Base-by-base conservation (phyloP, 2,888 invertebrate genomes). In the Amphimallon solstitiale region DNA sequence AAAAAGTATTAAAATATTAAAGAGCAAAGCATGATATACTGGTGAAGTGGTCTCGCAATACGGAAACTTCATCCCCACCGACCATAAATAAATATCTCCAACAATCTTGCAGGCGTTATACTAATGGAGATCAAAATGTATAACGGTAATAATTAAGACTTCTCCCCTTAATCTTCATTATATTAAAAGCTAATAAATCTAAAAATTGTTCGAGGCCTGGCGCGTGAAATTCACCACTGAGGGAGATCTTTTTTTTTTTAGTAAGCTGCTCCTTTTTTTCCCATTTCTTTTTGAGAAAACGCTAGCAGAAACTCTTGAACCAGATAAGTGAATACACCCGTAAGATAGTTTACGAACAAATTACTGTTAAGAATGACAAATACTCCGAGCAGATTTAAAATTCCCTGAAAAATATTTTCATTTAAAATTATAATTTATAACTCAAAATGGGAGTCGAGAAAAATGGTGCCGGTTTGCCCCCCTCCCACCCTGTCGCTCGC, bases 151-250 rank as follows among this genome's bases (percentile, higher is more conserved):
- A 62, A 66, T 66, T 66, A 66, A 66, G 62, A 63, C 49, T 34
- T 66, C 14, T 48, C 46, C 52, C 54, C 67, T 70, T 70, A 68
- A 67, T 70, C 71, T 71, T 70, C 70, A 70, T 72, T 71, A 71
- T 68, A 72, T 70, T 69, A 72, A 72, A 72, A 67, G 68, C 52
- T 63, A 62, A 56, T 72, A 68, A 71, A 66, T 66, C 54, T 52
- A 19, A 63, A 68, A 68, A 67, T 35, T 67, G 59, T 43, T 48
- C 63, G 48, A 19, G 15, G 45, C 17, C 19, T 40, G 10, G 10
- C 45, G 17, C 7, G 45, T 45, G 40, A 21, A 29, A 35, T 35
- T 65, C 65, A 56, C 59, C 65, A 56, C 43, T 23, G 46, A n/a
- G 51, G 37, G 45, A 43, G 49, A 51, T 19, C 54, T 63, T 65